Evolutionary conservation across 2,888 invertebrate species (phyloP).

Genomic region (Nomada lathburiana): DNA sequence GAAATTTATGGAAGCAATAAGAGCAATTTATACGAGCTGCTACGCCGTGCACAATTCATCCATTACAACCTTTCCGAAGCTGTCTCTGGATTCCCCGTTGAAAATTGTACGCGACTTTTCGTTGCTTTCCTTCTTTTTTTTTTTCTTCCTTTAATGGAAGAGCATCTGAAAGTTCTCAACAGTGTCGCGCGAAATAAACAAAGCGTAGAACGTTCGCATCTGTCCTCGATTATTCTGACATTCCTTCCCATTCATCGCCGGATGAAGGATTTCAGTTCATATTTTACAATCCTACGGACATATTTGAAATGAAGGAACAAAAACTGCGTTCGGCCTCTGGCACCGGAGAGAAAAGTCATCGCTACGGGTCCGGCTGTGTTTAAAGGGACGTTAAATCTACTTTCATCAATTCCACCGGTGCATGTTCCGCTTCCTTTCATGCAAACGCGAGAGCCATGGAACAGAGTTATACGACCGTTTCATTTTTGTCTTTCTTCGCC

Average conservation of each 20-base stretch:
- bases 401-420: conserved; percentile 43
- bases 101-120: conserved; percentile 28
- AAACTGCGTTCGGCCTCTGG: conserved; percentile 3
- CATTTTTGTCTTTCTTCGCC: not conserved
- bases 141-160: not conserved
- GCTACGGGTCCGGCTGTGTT: conserved; percentile 31
- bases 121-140: not conserved
- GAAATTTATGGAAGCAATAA: conserved; percentile 64
- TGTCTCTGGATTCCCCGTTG: not conserved
- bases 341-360: not conserved
- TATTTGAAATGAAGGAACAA: conserved; percentile 5
- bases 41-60: conserved; percentile 54
- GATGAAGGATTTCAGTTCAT: not conserved
- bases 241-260: not conserved
- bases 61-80: conserved; percentile 35
- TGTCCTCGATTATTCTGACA: not conserved
- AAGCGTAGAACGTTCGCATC: not conserved
- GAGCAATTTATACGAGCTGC: conserved; percentile 58
- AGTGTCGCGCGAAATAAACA: not conserved
- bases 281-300: conserved; percentile 20
- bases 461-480: conserved; percentile 20
- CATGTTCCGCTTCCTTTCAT: conserved; percentile 16
- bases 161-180: not conserved
- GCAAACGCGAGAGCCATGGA: conserved; percentile 31
- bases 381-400: conserved; percentile 48